Evolutionary conservation across 2,888 invertebrate genomes (phyloP).

Genomic region (Xestia sexstrigata): DNA sequence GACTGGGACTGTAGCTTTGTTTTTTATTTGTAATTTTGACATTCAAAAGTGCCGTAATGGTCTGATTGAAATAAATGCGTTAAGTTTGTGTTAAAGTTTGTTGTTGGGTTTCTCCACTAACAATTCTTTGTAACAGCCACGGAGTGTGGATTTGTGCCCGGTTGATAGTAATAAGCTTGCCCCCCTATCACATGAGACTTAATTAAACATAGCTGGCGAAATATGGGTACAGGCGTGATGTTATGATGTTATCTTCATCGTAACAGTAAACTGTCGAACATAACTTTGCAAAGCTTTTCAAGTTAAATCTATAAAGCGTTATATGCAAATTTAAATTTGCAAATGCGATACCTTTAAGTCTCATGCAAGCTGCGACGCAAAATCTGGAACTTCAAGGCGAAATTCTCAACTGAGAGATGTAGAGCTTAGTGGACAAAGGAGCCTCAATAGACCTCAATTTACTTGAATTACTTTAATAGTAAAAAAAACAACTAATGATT

Average conservation of each 20-base stretch:
- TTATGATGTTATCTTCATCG: not conserved
- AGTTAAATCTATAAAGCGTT: not conserved
- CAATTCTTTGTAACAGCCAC: no score
- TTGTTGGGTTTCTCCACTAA: no score
- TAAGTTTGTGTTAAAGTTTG: no score
- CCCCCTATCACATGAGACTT: not conserved
- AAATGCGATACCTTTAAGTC: not conserved
- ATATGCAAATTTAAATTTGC: conserved; percentile 18
- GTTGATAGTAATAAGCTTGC: not conserved
- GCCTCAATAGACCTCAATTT: not conserved
- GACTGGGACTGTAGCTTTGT: no score
- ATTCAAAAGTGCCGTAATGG: no score
- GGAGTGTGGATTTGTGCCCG: no score
- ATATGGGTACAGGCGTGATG: not conserved
- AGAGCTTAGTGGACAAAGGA: not conserved
- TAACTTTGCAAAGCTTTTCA: not conserved
- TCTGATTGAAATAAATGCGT: no score
- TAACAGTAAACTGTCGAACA: not conserved
- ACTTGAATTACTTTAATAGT: not conserved
- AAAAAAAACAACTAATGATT: not conserved
- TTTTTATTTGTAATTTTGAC: no score
- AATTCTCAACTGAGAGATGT: not conserved
- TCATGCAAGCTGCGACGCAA: not conserved
- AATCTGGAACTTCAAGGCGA: not conserved
- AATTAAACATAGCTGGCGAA: no score